These are phyloP conservation scores for Chlorodrepanis virens DNA, from an alignment of 2,113 vertebrate species.

Conservation along the genomic window DNA sequence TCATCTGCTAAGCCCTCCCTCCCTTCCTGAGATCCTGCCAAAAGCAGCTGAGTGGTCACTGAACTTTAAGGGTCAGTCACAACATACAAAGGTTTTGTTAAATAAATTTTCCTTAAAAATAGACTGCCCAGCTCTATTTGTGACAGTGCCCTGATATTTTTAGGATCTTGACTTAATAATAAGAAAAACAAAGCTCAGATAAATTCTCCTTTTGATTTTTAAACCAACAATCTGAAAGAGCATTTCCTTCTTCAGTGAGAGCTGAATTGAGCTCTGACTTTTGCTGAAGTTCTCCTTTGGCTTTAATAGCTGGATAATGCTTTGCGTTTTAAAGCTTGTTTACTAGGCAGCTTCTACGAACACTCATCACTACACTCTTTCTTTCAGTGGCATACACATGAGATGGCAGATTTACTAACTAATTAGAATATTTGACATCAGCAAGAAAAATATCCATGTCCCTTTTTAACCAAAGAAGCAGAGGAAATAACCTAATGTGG, in stretches of 20 bases:
- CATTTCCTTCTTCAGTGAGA: not conserved
- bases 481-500: not conserved
- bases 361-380: not conserved
- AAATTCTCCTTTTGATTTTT: conserved; percentile 30
- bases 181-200: conserved; percentile 25
- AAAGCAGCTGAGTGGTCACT: not conserved
- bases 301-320: not conserved
- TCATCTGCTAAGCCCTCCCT: not conserved
- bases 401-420: not conserved
- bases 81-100: not conserved
- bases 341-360: not conserved
- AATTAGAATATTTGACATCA: not conserved
- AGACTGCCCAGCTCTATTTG: conserved; percentile 1
- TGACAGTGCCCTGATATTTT: conserved; percentile 26
- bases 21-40: not conserved
- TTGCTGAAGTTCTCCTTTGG: conserved; percentile 22
- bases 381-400: not conserved
- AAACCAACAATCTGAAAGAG: conserved; percentile 27
- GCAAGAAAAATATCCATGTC: not conserved
- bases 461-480: not conserved
- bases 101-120: conserved; percentile 38
- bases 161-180: conserved; percentile 32
- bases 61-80: not conserved
- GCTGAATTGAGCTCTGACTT: not conserved
- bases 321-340: conserved; percentile 22